Evolutionary conservation across 2,888 invertebrate genomes (phyloP).

Genomic region (Dilophus febrilis): DNA sequence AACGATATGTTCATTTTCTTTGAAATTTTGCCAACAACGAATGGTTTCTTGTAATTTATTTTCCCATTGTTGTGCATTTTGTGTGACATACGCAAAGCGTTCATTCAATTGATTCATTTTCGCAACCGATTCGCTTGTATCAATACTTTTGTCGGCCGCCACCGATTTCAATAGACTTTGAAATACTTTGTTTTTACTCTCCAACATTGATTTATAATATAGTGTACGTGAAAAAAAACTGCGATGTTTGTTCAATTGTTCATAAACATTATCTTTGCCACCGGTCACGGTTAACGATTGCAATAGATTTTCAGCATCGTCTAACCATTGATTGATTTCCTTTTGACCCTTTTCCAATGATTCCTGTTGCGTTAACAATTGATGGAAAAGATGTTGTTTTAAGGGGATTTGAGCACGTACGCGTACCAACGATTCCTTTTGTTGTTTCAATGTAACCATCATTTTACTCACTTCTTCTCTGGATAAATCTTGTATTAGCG

Average conservation of each 20-base stretch:
- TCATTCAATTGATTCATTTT: conserved; percentile 68
- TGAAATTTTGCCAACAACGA: conserved; percentile 71
- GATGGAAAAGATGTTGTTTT: conserved; percentile 66
- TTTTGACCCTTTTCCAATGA: conserved; percentile 72
- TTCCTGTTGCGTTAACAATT: conserved; percentile 73
- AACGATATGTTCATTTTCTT: conserved; percentile 58
- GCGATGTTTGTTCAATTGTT: conserved; percentile 65
- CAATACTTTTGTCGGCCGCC: conserved; percentile 54
- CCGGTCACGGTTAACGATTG: conserved; percentile 38
- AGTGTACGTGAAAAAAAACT: conserved; percentile 74
- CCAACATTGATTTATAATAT: conserved; percentile 85
- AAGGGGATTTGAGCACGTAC: conserved; percentile 69
- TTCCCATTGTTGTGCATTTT: conserved; percentile 59
- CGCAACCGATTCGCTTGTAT: conserved; percentile 49
- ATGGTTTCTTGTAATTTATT: conserved; percentile 62
- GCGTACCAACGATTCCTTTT: conserved; percentile 73
- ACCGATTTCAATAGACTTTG: conserved; percentile 69
- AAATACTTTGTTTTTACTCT: conserved; percentile 87
- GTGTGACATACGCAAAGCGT: conserved; percentile 61
- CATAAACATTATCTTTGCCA: conserved; percentile 53
- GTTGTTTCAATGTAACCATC: conserved; percentile 73
- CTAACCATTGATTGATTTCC: conserved; percentile 75
- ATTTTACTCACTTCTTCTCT: conserved; percentile 81
- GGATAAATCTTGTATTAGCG: conserved; percentile 72
- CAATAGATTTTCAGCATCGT: conserved; percentile 63